A percentile compares a stretch with the other conserved stretches of the same genome.
Conservation (phyloP, 2,113 vertebrate species). For the Xerus inauris region DNA sequence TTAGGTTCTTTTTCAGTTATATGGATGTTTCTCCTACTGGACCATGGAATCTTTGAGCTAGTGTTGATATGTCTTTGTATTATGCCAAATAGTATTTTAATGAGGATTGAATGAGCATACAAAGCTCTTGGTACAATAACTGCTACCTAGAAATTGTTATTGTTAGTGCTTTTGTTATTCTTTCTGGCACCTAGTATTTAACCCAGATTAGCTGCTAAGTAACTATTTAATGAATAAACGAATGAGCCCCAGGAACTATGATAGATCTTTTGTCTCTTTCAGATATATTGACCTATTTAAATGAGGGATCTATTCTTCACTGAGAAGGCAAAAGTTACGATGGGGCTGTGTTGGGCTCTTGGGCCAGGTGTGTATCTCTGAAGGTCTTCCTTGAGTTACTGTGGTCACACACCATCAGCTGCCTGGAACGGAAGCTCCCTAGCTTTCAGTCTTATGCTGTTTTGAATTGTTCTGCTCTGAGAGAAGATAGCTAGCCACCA, state of each 20-base stretch:
- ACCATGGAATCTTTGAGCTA: background rate
- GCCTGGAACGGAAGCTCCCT: background rate
- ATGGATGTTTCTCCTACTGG: background rate
- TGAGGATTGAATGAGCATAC: background rate
- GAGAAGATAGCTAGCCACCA: background rate
- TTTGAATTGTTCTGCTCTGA: background rate
- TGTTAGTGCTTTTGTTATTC: background rate
- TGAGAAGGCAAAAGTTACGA: background rate
- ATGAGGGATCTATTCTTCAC: background rate
- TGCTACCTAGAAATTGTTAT: background rate
- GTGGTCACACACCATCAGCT: background rate
- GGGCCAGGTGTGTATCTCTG: background rate
- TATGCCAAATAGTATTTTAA: background rate
- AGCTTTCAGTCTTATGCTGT: background rate
- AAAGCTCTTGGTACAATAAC: background rate
- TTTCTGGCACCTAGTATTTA: background rate
- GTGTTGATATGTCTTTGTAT: background rate
- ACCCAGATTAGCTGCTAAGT: background rate
- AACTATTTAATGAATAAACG: background rate
- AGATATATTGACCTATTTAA: background rate
- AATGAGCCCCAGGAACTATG: background rate
- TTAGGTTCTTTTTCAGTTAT: background rate
- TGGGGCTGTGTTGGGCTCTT: background rate
- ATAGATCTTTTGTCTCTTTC: background rate
- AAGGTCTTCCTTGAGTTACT: background rate